Evolutionary conservation across 2,113 vertebrate species (phyloP).

Genomic region (Morone chrysops): DNA sequence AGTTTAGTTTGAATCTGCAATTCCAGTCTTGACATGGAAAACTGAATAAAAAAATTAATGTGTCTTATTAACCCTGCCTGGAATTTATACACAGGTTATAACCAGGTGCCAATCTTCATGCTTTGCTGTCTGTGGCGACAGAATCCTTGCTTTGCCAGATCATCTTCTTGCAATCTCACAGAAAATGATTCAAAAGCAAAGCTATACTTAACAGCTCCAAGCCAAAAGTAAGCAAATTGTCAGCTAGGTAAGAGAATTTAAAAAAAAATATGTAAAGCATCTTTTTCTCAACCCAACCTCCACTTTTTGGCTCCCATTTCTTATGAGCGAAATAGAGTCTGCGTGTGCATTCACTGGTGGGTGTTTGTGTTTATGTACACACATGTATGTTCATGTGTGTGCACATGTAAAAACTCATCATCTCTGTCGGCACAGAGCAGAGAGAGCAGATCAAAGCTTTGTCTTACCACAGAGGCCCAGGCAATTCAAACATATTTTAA

Average conservation of each 20-base stretch:
- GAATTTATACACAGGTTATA: slow-evolving; percentile 8
- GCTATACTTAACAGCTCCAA: background rate
- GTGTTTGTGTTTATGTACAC: slow-evolving; percentile 18
- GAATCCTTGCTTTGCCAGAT: background rate
- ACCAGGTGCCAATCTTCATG: background rate
- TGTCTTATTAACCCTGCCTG: slow-evolving; percentile 21
- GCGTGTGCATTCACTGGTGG: slow-evolving; percentile 1
- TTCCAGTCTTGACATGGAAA: background rate
- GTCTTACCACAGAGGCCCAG: slow-evolving; percentile 52
- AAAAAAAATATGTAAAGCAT: background rate
- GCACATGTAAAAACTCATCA: slow-evolving; percentile 49
- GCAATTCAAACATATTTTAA: slow-evolving; percentile 81
- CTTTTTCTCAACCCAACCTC: background rate
- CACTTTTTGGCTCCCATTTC: slow-evolving; percentile 12
- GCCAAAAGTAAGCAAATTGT: slow-evolving; percentile 13
- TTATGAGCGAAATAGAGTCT: background rate
- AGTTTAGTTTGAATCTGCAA: slow-evolving; percentile 4
- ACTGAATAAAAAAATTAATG: background rate
- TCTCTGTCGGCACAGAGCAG: slow-evolving; percentile 55
- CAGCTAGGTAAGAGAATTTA: background rate
- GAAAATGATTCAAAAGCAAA: slow-evolving; percentile 15
- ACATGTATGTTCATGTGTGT: background rate
- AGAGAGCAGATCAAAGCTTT: slow-evolving; percentile 77
- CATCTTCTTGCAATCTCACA: background rate
- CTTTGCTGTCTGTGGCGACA: background rate